phyloP scores from a whole-genome alignment of 2,888 invertebrate species.

The Willowsia nigromaculata region DNA sequence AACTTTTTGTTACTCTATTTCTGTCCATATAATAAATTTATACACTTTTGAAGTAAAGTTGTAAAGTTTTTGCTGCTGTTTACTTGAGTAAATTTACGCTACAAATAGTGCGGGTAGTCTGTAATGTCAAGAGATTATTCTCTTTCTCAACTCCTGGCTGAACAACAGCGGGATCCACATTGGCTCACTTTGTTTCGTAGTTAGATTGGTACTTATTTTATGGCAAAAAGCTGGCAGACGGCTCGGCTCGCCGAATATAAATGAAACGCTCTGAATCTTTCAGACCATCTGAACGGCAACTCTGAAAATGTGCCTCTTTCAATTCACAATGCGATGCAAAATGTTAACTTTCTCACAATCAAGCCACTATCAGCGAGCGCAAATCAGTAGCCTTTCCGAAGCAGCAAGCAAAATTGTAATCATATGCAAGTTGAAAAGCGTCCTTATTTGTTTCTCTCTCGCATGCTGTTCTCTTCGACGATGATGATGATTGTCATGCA shows the following conservation, averaged over 20 bases:
- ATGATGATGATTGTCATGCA: conserved; percentile 37
- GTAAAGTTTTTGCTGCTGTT: conserved; percentile 14
- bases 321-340: conserved; percentile 33
- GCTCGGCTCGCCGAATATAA: conserved; percentile 24
- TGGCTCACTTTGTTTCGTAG: not conserved
- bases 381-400: not conserved
- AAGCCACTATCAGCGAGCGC: conserved; percentile 1
- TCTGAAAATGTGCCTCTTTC: conserved; percentile 20
- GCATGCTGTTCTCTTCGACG: not conserved
- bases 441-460: conserved; percentile 46
- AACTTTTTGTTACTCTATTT: conserved; percentile 14
- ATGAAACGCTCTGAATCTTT: conserved; percentile 67
- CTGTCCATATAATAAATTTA: conserved; percentile 11
- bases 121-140: conserved; percentile 58
- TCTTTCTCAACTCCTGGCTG: conserved; percentile 1
- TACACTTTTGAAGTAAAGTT: conserved; percentile 19
- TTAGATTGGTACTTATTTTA: not conserved
- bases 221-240: conserved; percentile 21
- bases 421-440: conserved; percentile 45
- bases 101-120: conserved; percentile 19
- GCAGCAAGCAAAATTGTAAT: conserved; percentile 24
- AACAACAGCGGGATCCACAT: conserved; percentile 5
- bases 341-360: conserved; percentile 27
- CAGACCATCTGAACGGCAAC: conserved; percentile 13
- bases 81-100: not conserved